Evolutionary conservation across 2,113 vertebrate species (phyloP).

Genomic region (Phycodurus eques): DNA sequence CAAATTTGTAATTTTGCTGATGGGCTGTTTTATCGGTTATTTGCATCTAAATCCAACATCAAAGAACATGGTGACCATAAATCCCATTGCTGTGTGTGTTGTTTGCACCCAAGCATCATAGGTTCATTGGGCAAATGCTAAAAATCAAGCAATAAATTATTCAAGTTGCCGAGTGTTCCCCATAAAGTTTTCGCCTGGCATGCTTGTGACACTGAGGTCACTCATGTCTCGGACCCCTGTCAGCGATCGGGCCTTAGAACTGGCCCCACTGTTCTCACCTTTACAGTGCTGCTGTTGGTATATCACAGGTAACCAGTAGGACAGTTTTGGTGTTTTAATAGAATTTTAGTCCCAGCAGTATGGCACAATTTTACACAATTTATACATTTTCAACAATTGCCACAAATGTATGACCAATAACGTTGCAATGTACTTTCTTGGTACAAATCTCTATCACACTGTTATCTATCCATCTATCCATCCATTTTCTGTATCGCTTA

Average conservation of each 20-base stretch:
- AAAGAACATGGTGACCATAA: slow-evolving; percentile 32
- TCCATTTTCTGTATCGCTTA: too few relatives aligned
- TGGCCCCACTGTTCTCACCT: too few relatives aligned
- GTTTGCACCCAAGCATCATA: slow-evolving; percentile 31
- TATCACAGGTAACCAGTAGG: neutral
- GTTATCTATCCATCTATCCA: too few relatives aligned
- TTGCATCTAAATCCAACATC: slow-evolving; percentile 57
- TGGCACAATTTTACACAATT: too few relatives aligned
- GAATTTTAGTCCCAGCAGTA: too few relatives aligned
- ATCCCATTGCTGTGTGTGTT: slow-evolving; percentile 34
- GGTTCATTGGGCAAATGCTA: neutral
- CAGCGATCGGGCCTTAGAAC: neutral
- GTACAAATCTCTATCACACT: too few relatives aligned
- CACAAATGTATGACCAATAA: neutral
- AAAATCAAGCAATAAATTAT: neutral
- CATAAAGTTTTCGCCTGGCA: neutral
- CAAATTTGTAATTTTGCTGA: slow-evolving; percentile 28
- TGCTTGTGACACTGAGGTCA: neutral
- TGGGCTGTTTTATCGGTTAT: slow-evolving; percentile 41
- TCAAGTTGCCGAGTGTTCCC: neutral
- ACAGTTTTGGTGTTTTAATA: neutral
- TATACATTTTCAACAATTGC: neutral
- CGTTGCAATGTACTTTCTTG: too few relatives aligned
- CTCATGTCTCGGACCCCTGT: neutral
- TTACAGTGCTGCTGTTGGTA: too few relatives aligned